Evolutionary conservation across 1,140 invertebrate species (phyloP).

Genomic region (Drosophila nebulosa): DNA sequence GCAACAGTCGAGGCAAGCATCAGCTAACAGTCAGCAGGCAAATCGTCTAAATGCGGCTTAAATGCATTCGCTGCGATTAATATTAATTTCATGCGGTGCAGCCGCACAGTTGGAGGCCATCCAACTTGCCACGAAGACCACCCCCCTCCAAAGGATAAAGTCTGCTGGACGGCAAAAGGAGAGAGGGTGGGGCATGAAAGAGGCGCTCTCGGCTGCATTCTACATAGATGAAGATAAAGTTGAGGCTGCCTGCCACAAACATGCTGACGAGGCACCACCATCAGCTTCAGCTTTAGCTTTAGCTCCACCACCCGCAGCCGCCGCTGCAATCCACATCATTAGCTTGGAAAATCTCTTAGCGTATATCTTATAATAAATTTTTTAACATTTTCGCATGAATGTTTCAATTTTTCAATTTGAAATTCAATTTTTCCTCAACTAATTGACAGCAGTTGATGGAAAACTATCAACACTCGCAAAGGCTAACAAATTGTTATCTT

Average conservation of each 20-base stretch:
- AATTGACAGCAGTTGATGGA: slow-evolving; percentile 22
- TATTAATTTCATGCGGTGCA: slow-evolving; percentile 75
- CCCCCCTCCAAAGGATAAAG: no score
- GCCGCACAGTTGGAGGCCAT: slow-evolving; percentile 61
- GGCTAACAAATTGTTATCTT: no score
- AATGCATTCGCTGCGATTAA: slow-evolving; percentile 75
- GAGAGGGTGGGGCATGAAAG: background rate
- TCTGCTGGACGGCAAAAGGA: background rate
- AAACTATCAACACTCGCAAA: slow-evolving; percentile 33
- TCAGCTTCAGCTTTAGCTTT: no score
- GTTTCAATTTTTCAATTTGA: no score
- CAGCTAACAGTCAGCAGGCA: slow-evolving; percentile 42
- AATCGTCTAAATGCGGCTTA: slow-evolving; percentile 72
- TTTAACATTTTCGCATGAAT: background rate
- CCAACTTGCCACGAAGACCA: slow-evolving; percentile 38
- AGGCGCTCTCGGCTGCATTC: slow-evolving; percentile 16
- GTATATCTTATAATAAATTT: background rate
- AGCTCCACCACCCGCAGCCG: background rate
- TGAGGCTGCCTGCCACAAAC: slow-evolving; percentile 13
- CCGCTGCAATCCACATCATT: slow-evolving; percentile 43
- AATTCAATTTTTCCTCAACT: background rate
- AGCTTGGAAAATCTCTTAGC: slow-evolving; percentile 14
- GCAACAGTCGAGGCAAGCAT: slow-evolving; percentile 22
- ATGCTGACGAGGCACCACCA: slow-evolving; percentile 21
- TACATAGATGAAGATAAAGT: slow-evolving; percentile 36